Evolutionary conservation across 2,888 invertebrate species (phyloP), one percentile per base, ranked within the genome.

Genomic region (Himalopsyche anomala): DNA sequence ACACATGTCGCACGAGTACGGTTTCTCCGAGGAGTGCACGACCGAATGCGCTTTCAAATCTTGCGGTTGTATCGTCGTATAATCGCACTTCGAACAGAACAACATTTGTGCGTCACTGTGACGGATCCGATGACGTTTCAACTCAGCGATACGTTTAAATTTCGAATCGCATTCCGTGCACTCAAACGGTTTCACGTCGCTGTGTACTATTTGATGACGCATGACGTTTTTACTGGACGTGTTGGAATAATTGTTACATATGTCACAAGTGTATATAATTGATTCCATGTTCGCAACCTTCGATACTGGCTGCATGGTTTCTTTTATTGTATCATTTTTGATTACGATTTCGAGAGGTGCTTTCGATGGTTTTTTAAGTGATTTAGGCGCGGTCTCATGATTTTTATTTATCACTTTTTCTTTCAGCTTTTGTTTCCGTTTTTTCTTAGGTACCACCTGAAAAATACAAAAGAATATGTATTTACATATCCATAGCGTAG

Each of bases 181-280:
- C 6, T 36, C 54, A 38, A n/a, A 82, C 12, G 82, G 82, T 56
- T 82, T 82, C 9, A 38, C 38, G 9, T 38, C 55, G 15, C 54
- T 56, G 55, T 82, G 82, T 9, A 38, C 15, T 9, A 82, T 4
- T 38, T 38, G 51, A n/a, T 82, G 82, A 36, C 82, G 82, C 38
- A 55, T 82, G 38, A n/a, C 38, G 55, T 17, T 51, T 5, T 62
- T 62, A 4, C 9, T 4, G 6, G n/a, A 19, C 19, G 0, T 28
- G 62, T 62, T 62, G 3, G 62, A 11, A 28, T 62, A 62, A 8
- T n/a, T 62, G 19, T 62, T 62, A 8, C 62, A 62, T 9, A 62
- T 19, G 2, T 62, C 62, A 11, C 62, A 62, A 28, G 19, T 62
- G 62, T 62, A 62, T 28, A 62, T 8, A 2, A 19, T 19, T n/a